phyloP scores from a whole-genome alignment of 2,113 vertebrate genomes.

The Tringa solitaria region DNA sequence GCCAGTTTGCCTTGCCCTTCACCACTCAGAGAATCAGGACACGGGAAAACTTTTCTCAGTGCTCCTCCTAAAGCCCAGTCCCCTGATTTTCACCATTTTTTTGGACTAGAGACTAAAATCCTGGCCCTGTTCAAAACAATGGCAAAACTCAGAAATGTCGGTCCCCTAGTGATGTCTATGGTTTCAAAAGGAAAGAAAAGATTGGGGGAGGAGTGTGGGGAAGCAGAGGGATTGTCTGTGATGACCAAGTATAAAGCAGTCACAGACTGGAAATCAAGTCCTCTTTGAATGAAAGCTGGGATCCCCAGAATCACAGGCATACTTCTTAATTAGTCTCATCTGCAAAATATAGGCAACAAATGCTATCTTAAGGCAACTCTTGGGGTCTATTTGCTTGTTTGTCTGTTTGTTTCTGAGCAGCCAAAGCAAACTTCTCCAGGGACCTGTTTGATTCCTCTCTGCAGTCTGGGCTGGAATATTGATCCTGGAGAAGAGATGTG shows the following conservation, averaged over 20 bases:
- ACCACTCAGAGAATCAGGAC: background rate
- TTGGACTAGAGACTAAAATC: background rate
- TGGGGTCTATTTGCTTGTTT: slow-evolving; percentile 17
- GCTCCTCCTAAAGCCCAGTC: background rate
- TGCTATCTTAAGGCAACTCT: background rate
- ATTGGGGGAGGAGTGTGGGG: too few relatives aligned
- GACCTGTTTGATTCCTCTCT: slow-evolving; percentile 30
- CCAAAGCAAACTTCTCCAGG: slow-evolving; percentile 14
- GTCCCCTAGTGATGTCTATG: background rate
- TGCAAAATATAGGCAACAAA: background rate
- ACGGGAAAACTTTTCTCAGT: background rate
- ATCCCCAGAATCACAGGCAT: background rate
- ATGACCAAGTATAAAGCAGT: background rate
- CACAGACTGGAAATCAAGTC: background rate
- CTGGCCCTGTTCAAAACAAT: background rate
- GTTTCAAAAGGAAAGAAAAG: background rate
- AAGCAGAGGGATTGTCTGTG: background rate
- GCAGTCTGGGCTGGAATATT: slow-evolving; percentile 33
- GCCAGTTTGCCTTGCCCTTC: background rate
- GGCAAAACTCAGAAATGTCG: background rate
- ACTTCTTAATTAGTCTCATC: slow-evolving; percentile 11
- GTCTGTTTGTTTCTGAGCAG: slow-evolving; percentile 9
- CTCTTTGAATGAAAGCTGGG: background rate
- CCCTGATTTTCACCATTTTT: background rate
- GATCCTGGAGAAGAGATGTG: background rate